These are phyloP conservation scores for Oostethus manadensis DNA, from an alignment of 2,113 vertebrate genomes.

Conservation along the genomic window DNA sequence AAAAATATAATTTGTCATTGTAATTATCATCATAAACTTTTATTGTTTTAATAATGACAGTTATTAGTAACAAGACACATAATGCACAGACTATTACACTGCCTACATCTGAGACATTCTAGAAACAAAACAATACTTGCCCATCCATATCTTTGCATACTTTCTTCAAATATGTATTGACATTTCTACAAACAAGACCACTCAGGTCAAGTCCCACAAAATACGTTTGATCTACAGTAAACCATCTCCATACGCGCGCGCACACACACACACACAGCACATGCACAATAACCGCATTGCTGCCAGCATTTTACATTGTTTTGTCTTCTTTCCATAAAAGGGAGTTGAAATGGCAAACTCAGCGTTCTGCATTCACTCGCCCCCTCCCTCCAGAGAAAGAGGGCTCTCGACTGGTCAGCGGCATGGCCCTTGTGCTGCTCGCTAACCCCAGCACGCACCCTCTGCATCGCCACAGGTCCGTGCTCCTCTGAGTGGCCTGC, in stretches of 20 bases:
- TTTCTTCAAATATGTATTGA: no score
- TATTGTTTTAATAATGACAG: no score
- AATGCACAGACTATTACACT: no score
- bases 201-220: background rate
- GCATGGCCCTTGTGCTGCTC: slow-evolving; percentile 23
- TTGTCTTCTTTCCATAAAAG: slow-evolving; percentile 67
- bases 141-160: no score
- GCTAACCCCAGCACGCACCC: slow-evolving; percentile 31
- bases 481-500: slow-evolving; percentile 22
- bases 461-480: slow-evolving; percentile 7
- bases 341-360: slow-evolving; percentile 54
- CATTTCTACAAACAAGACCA: no score
- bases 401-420: slow-evolving; percentile 47
- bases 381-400: slow-evolving; percentile 19
- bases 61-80: no score
- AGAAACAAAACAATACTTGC: no score
- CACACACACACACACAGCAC: slow-evolving; percentile 30
- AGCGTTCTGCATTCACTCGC: slow-evolving; percentile 67
- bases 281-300: slow-evolving; percentile 55
- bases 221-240: slow-evolving; percentile 5
- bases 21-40: no score
- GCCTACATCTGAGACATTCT: no score
- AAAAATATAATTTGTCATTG: no score
- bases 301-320: slow-evolving; percentile 69
- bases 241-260: slow-evolving; percentile 8